A percentile compares a stretch with the other conserved stretches of the same genome.
Evolutionary conservation across 2,797 vertebrate species (phyloP).

Genomic region (Malurus splendens): DNA sequence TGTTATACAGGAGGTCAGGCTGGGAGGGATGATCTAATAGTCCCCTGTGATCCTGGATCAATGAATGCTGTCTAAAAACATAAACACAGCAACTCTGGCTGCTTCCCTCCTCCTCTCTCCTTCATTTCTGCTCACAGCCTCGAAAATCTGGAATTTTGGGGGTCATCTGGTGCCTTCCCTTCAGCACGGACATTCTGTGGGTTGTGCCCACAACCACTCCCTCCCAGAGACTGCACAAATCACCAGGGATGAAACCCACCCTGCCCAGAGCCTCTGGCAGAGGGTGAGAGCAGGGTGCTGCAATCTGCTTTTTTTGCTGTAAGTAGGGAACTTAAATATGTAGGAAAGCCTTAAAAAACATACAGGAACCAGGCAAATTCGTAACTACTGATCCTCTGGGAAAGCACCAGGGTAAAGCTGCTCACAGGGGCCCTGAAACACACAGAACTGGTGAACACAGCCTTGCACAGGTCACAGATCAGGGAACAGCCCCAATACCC

Average conservation of each 20-base stretch:
- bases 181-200: not conserved
- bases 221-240: not conserved
- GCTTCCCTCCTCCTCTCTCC: not conserved
- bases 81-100: not conserved
- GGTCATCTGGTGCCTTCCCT: not conserved
- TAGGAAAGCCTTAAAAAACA: not conserved
- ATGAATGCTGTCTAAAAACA: slow-evolving; percentile 54
- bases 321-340: not conserved
- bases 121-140: not conserved
- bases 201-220: not conserved
- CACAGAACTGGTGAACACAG: fast-evolving
- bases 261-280: not conserved
- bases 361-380: not conserved
- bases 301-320: not conserved
- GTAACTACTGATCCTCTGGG: not conserved
- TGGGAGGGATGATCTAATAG: slow-evolving; percentile 46
- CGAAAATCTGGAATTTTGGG: not conserved
- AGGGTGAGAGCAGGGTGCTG: not conserved
- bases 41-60: slow-evolving; percentile 40
- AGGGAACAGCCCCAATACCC: not conserved
- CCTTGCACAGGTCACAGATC: not conserved
- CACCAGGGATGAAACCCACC: fast-evolving
- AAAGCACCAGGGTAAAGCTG: not conserved
- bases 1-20: slow-evolving; percentile 24
- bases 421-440: not conserved